Conservation (phyloP, 1,140 invertebrate species). For the Mizuhopecten yessoensis region DNA sequence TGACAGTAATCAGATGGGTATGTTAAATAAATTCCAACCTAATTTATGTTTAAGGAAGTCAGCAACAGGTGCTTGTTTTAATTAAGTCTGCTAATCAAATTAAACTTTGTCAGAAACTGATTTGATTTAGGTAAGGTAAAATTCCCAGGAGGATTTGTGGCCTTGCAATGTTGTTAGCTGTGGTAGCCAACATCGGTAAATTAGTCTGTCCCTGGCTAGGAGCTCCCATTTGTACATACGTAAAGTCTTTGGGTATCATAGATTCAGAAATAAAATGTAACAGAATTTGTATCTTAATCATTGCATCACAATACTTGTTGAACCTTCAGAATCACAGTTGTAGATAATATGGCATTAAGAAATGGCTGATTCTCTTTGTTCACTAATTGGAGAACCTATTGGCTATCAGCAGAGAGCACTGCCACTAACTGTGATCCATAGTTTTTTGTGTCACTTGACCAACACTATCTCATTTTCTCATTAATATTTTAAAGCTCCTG, state of each 20-base stretch:
- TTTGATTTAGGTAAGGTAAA: constrained; percentile 1
- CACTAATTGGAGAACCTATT: no score
- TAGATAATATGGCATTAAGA: no score
- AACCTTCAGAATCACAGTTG: no score
- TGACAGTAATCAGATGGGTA: constrained; percentile 11
- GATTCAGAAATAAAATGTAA: no score
- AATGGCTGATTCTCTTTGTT: no score
- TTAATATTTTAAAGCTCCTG: constrained; percentile 10
- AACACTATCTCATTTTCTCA: neutral
- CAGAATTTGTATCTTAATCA: no score
- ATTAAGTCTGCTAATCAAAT: constrained; percentile 19
- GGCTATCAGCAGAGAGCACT: constrained; percentile 20
- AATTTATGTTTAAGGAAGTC: neutral
- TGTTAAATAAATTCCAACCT: neutral
- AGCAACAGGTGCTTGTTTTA: constrained; percentile 2
- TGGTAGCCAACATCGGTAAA: no score
- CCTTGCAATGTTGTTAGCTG: no score
- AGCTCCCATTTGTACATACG: no score
- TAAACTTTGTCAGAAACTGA: neutral
- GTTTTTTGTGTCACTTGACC: neutral
- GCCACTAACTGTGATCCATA: neutral
- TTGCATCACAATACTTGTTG: no score
- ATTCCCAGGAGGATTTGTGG: neutral
- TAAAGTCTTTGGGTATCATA: no score
- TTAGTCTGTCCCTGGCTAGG: no score